A percentile compares a stretch with the other conserved stretches of the same genome.
Evolutionary conservation across 2,113 vertebrate species (phyloP).

Genomic region (Dolichallabes microphthalmus): DNA sequence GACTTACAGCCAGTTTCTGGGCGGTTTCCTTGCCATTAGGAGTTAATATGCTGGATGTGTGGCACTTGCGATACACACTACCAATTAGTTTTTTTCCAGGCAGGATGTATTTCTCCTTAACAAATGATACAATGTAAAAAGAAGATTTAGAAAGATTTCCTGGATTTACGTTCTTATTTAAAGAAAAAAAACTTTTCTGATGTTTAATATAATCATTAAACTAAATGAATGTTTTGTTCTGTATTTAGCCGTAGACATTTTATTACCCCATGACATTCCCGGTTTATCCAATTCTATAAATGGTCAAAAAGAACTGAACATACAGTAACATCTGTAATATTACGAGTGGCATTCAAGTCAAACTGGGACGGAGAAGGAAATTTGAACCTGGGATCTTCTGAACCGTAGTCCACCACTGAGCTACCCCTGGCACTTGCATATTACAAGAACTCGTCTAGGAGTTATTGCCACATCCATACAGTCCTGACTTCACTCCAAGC

Average conservation of each 20-base stretch:
- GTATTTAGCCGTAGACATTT: neutral
- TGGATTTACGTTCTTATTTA: neutral
- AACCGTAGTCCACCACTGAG: too few species aligned
- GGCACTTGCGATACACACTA: slow-evolving; percentile 70
- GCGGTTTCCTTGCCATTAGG: slow-evolving; percentile 79
- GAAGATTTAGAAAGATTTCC: neutral
- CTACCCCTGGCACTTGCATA: too few species aligned
- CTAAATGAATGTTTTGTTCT: neutral
- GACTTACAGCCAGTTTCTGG: slow-evolving; percentile 75
- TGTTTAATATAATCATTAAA: neutral
- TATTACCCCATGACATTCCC: neutral
- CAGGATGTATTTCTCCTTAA: slow-evolving; percentile 73
- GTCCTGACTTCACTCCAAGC: too few species aligned
- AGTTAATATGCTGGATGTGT: slow-evolving; percentile 76
- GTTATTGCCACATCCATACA: too few species aligned
- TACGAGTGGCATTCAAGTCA: too few species aligned
- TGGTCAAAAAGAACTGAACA: neutral
- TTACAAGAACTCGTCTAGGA: too few species aligned
- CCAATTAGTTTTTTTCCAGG: slow-evolving; percentile 72
- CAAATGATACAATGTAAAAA: neutral
- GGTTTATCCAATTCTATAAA: neutral
- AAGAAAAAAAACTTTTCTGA: too few species aligned
- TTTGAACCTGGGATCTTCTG: too few species aligned
- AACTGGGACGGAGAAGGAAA: too few species aligned
- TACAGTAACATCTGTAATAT: too few species aligned